A percentile compares a stretch with the other conserved stretches of the same genome.
These are phyloP conservation scores for Chymomyza procnemis DNA, from an alignment of 2,888 invertebrate species.

Conservation along the genomic window DNA sequence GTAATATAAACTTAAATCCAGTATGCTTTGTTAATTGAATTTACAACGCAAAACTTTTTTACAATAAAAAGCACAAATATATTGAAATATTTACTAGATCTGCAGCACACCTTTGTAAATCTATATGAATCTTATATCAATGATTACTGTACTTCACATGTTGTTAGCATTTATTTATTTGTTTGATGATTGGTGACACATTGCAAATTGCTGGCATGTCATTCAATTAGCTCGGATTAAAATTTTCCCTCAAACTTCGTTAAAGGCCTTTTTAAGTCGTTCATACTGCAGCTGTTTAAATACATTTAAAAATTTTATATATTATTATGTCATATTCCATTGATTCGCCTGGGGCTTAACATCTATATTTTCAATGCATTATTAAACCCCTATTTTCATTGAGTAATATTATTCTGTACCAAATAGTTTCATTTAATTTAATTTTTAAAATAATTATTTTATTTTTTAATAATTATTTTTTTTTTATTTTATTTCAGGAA, in stretches of 20 bases:
- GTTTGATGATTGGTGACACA: conserved; percentile 5
- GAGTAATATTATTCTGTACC: conserved; percentile 4
- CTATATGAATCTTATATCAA: no score
- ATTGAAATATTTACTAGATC: no score
- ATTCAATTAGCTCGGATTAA: conserved; percentile 19
- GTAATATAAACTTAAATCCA: no score
- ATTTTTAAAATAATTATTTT: conserved; percentile 16
- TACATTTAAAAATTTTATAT: neutral
- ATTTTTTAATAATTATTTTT: conserved; percentile 39
- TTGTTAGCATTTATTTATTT: conserved; percentile 5
- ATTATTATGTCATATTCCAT: neutral
- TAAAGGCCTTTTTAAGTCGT: neutral
- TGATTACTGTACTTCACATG: conserved; percentile 2
- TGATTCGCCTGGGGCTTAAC: neutral
- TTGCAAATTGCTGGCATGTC: conserved; percentile 40
- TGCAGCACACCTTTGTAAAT: no score
- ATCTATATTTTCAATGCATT: neutral
- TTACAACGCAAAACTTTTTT: no score
- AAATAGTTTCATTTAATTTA: conserved; percentile 15
- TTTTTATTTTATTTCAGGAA: conserved; percentile 64
- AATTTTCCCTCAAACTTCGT: neutral
- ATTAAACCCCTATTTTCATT: neutral
- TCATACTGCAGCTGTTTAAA: neutral
- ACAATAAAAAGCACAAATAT: no score
- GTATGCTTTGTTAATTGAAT: no score